A percentile compares a stretch with the other conserved stretches of the same genome.
phyloP scores from a whole-genome alignment of 23 tunicate species.

The Diplosoma virens region DNA sequence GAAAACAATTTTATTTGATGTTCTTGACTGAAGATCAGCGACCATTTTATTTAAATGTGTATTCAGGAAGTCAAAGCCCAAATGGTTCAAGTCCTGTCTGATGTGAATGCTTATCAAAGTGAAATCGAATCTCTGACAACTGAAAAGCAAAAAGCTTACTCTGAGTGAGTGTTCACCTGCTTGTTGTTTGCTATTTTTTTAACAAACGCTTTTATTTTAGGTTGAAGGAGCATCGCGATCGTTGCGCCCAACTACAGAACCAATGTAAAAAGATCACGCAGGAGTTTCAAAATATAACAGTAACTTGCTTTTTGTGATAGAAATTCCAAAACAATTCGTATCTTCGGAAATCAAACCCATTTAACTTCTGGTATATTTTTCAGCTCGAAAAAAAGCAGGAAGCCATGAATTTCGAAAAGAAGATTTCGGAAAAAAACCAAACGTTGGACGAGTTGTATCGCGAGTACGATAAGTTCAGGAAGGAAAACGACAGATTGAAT shows the following conservation, averaged over 20 bases:
- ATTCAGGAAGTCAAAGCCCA: constrained; percentile 33
- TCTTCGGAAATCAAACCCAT: no score
- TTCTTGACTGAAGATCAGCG: not conserved
- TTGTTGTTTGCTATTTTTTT: not conserved
- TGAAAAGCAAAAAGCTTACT: not conserved
- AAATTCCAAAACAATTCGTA: no score
- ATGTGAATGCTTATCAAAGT: not conserved
- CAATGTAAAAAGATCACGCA: not conserved
- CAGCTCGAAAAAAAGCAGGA: constrained; percentile 11
- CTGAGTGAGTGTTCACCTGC: constrained; percentile 1
- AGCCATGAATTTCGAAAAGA: not conserved
- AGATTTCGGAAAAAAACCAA: not conserved
- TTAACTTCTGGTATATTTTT: no score
- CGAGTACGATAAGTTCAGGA: constrained; percentile 5
- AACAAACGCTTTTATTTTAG: not conserved
- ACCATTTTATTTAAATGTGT: not conserved
- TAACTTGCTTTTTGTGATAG: no score
- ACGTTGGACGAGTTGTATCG: constrained; percentile 8
- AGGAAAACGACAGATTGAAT: not conserved
- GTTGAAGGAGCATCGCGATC: not conserved
- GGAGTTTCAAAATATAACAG: not conserved
- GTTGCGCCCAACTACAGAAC: not conserved
- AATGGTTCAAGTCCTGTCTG: not conserved
- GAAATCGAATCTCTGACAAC: not conserved
- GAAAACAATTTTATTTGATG: not conserved